phyloP scores from a whole-genome alignment of 2,797 vertebrate genomes.

The Lycodopsis pacificus region DNA sequence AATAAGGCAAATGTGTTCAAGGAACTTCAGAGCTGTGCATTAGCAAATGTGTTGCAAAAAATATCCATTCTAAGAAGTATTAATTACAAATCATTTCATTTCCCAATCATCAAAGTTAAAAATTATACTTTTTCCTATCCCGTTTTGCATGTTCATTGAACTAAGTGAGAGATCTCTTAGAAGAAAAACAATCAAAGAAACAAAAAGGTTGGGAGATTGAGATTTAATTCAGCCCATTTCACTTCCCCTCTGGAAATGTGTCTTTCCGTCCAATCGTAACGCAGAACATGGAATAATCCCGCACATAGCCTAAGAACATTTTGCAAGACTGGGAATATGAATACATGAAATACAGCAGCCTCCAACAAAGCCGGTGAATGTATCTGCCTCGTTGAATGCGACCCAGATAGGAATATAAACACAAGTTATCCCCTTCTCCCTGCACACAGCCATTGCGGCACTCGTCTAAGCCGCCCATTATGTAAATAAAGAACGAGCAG shows the following conservation, averaged over 20 bases:
- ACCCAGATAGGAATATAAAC: constrained; percentile 65
- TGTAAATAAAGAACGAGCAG: constrained; percentile 59
- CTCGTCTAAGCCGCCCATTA: constrained; percentile 61
- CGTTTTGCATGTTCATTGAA: not conserved
- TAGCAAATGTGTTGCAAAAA: not conserved
- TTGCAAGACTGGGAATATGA: constrained; percentile 51
- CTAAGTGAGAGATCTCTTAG: not conserved
- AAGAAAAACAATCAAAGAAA: not conserved
- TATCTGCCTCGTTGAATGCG: constrained; percentile 47
- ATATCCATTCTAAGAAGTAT: not conserved
- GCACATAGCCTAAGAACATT: constrained; percentile 44
- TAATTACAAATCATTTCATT: not conserved
- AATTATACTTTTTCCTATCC: not conserved
- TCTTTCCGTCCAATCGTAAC: constrained; percentile 39
- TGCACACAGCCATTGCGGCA: constrained; percentile 40
- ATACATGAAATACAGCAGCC: constrained; percentile 52
- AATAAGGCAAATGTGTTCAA: constrained; percentile 62
- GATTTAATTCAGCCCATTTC: constrained; percentile 30
- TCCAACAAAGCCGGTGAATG: constrained; percentile 54
- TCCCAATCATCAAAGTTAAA: not conserved
- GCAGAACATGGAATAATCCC: constrained; percentile 50
- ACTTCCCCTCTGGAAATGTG: constrained; percentile 23
- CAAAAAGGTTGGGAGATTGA: constrained; percentile 10
- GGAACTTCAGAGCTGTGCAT: constrained; percentile 2
- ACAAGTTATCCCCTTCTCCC: constrained; percentile 48